Base-by-base conservation (phyloP, 2,888 invertebrate species). In the Lysandra coridon region DNA sequence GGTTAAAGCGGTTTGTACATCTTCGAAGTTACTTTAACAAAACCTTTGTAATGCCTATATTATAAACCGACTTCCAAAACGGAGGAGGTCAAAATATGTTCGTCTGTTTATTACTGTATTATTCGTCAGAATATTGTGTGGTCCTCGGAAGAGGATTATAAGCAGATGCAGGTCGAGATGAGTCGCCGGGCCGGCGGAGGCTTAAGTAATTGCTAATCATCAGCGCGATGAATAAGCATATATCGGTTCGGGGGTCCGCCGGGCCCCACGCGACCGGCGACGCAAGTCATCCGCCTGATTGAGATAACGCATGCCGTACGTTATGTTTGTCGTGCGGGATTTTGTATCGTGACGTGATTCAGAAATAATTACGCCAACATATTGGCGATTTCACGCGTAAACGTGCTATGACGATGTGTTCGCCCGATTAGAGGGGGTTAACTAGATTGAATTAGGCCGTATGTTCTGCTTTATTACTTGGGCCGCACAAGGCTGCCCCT, bases 251-350 rank as follows among this genome's bases (percentile, higher is more conserved):
- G 5, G 30, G 74, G 74, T 40, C n/a, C 74, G 44, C 40, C 40
- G 74, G 23, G 74, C 60, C 75, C 62, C 60, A 74, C 44, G 62
- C 60, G 40, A 57, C 44, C 57, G 53, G 4, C 37, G 23, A 74
- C 44, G 79, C 74, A 74, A 79, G 79, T 79, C 79, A 79, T 62
- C 62, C 79, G 60, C 40, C 40, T 75, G 62, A 74, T 62, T 75
- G 74, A 30, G 79, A 79, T 79, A 79, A 79, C 40, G 74, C 74
- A 79, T 57, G 74, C 74, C 40, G 76, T 64, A 75, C 30, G 74
- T 75, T 57, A 10, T 73, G 73, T 78, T 62, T 78, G 60, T 78
- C 73, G 64, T 78, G 73, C 53, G 78, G 69, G 78, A 78, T 78
- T 78, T 49, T 33, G 76, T 33, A 4, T 76, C 53, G 30, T 69